These are phyloP conservation scores for Machimus rusticus DNA, from an alignment of 2,888 invertebrate genomes.

Conservation along the genomic window DNA sequence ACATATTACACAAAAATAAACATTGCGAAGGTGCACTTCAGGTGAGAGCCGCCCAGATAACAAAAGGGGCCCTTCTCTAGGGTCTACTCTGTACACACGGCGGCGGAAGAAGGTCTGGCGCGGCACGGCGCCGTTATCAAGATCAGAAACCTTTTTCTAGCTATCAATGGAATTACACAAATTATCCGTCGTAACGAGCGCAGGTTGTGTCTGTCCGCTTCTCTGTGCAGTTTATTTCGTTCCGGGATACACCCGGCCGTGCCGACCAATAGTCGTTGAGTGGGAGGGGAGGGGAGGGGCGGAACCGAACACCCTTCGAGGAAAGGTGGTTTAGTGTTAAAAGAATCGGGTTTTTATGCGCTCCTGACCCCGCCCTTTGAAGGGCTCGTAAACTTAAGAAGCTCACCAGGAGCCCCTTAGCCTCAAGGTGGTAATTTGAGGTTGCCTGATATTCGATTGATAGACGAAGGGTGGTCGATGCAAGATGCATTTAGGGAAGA, in stretches of 20 bases:
- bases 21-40: conserved; percentile 16
- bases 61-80: neutral
- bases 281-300: neutral
- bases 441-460: neutral
- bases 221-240: neutral
- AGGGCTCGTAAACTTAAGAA: neutral
- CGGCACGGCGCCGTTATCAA: neutral
- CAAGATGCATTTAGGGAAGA: neutral
- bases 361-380: neutral
- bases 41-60: neutral
- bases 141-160: conserved; percentile 19
- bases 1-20: conserved; percentile 35
- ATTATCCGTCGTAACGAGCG: conserved; percentile 11
- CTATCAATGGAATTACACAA: conserved; percentile 32
- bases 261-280: neutral
- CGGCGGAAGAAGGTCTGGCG: neutral
- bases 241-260: neutral
- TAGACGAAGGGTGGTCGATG: neutral
- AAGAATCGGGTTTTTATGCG: neutral
- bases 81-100: neutral
- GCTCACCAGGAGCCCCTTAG: neutral
- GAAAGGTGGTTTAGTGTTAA: neutral
- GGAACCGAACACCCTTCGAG: neutral
- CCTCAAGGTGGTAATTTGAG: neutral
- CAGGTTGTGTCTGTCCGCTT: neutral